phyloP scores from a whole-genome alignment of 2,113 vertebrate genomes.

The Plectropomus leopardus region DNA sequence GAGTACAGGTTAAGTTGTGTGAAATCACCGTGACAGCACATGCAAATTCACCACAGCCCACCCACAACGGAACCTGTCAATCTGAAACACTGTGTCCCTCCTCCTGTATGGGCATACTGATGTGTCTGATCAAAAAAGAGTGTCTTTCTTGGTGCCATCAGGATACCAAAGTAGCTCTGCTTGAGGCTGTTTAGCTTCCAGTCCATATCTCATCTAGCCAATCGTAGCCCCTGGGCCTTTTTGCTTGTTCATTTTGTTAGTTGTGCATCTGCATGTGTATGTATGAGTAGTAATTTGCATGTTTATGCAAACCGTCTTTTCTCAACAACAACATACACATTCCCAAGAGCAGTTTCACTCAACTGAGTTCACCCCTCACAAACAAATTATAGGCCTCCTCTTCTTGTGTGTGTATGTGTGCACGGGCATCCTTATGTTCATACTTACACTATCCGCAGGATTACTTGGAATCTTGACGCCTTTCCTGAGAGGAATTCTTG shows the following conservation, averaged over 20 bases:
- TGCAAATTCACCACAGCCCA: slow-evolving; percentile 75
- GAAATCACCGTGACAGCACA: slow-evolving; percentile 80
- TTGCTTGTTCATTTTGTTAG: slow-evolving; percentile 43
- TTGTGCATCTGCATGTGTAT: slow-evolving; percentile 40
- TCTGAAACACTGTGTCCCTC: slow-evolving; percentile 47
- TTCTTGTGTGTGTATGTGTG: slow-evolving; percentile 5
- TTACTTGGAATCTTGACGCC: slow-evolving; percentile 26
- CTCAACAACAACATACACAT: slow-evolving; percentile 60
- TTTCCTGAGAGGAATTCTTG: slow-evolving; percentile 13
- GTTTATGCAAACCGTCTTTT: slow-evolving; percentile 59
- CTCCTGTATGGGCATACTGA: not conserved
- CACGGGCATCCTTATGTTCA: not conserved
- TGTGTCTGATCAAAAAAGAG: slow-evolving; percentile 40
- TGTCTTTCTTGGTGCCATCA: slow-evolving; percentile 18
- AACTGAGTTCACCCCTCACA: slow-evolving; percentile 27
- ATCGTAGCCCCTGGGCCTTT: slow-evolving; percentile 18
- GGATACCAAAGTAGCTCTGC: slow-evolving; percentile 27
- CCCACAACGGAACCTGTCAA: slow-evolving; percentile 75
- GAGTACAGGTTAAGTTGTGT: slow-evolving; percentile 82
- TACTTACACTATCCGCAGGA: not conserved
- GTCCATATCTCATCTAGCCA: slow-evolving; percentile 43
- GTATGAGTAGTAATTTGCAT: slow-evolving; percentile 65
- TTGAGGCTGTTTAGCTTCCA: slow-evolving; percentile 8
- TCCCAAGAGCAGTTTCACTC: slow-evolving; percentile 36
- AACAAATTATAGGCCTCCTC: slow-evolving; percentile 25